These are phyloP conservation scores for Reinhardtius hippoglossoides DNA, from an alignment of 2,113 vertebrate species.

Conservation along the genomic window DNA sequence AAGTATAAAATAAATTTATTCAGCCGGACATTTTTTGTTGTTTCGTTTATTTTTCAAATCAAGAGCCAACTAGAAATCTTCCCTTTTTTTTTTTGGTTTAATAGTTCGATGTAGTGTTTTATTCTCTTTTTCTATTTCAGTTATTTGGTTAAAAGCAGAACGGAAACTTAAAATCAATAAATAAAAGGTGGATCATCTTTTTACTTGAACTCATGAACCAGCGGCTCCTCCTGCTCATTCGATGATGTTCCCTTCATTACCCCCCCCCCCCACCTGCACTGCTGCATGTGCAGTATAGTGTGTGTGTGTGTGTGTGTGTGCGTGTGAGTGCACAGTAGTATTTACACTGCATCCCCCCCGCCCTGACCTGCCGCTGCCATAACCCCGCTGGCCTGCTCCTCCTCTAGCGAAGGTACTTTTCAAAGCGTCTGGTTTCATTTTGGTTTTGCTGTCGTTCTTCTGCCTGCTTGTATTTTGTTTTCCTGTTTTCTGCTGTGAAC, in stretches of 20 bases:
- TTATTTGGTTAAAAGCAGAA: too few relatives aligned
- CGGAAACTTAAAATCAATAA: too few relatives aligned
- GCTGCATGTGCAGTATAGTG: slow-evolving; percentile 31
- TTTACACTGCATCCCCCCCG: slow-evolving; percentile 2
- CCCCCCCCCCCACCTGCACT: background rate
- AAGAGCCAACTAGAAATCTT: background rate
- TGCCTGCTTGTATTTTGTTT: background rate
- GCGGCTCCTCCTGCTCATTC: background rate
- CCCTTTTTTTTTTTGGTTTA: too few relatives aligned
- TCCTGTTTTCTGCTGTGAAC: background rate
- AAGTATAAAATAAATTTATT: slow-evolving; percentile 74
- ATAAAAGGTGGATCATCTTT: background rate
- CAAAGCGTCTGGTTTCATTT: background rate
- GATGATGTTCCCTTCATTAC: background rate
- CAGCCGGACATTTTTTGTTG: slow-evolving; percentile 52
- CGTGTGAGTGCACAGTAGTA: slow-evolving; percentile 1
- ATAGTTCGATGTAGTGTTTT: too few relatives aligned
- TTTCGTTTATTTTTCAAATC: slow-evolving; percentile 23
- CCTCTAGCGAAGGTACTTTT: slow-evolving; percentile 42
- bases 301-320: too few relatives aligned
- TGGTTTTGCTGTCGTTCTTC: background rate
- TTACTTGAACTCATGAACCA: background rate
- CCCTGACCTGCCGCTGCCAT: background rate
- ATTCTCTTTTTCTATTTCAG: too few relatives aligned
- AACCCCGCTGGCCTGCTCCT: background rate